These are phyloP conservation scores for Smittia aterrima DNA, from an alignment of 2,888 invertebrate species.

Conservation along the genomic window DNA sequence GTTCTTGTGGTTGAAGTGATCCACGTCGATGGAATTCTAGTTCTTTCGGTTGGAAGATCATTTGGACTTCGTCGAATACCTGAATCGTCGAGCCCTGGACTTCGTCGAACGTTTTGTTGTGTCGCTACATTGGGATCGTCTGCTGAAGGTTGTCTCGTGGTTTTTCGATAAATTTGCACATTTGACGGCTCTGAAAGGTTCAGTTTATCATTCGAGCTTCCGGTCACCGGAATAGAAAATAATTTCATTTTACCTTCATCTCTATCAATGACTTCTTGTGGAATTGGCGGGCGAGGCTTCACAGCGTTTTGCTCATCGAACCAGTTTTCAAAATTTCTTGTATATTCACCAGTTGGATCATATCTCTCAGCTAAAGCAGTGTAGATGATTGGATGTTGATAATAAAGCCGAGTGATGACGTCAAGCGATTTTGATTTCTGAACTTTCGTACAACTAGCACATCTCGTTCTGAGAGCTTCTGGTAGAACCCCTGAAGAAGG, in stretches of 20 bases:
- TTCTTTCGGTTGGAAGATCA: neutral
- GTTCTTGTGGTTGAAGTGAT: neutral
- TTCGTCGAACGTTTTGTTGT: conserved; percentile 7
- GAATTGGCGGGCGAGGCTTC: conserved; percentile 31
- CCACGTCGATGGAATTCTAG: conserved; percentile 25
- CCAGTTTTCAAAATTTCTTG: conserved; percentile 55
- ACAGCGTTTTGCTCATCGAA: conserved; percentile 44
- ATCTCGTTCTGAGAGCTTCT: conserved; percentile 67
- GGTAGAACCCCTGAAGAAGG: conserved; percentile 62
- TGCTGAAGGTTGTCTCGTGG: neutral
- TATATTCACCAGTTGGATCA: conserved; percentile 68
- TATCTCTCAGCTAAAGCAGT: conserved; percentile 63
- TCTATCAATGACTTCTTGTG: neutral
- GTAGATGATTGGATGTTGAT: conserved; percentile 66
- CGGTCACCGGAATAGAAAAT: neutral
- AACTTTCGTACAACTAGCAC: conserved; percentile 64
- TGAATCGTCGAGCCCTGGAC: conserved; percentile 8
- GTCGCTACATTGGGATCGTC: neutral
- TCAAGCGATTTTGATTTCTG: conserved; percentile 67
- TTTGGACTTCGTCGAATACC: neutral
- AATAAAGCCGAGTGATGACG: conserved; percentile 64
- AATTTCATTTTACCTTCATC: neutral
- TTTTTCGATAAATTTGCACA: neutral
- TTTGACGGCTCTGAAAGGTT: neutral
- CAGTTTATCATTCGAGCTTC: neutral